A percentile compares a stretch with the other conserved stretches of the same genome.
phyloP scores from a whole-genome alignment of 1,140 invertebrate genomes.

The Drosophila erecta region DNA sequence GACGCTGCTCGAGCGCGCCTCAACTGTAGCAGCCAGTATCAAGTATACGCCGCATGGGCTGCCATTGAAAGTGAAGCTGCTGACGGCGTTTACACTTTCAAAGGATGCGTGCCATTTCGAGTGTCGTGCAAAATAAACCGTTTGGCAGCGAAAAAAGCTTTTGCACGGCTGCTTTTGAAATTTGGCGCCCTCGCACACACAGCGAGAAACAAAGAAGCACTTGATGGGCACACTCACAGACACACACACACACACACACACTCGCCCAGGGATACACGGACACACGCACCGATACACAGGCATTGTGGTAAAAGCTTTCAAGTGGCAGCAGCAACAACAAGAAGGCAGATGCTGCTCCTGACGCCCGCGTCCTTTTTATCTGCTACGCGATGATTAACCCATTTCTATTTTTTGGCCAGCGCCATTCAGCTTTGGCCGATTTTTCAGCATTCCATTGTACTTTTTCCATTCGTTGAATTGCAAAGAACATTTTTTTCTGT shows the following conservation, averaged over 20 bases:
- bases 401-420: constrained; percentile 8
- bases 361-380: constrained; percentile 59
- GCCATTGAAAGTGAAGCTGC: constrained; percentile 55
- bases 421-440: neutral
- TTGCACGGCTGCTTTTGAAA: constrained; percentile 73
- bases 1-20: constrained; percentile 13
- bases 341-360: constrained; percentile 51
- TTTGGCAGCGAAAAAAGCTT: constrained; percentile 57
- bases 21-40: constrained; percentile 20
- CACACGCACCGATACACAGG: constrained; percentile 41
- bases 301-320: constrained; percentile 82
- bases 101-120: constrained; percentile 44
- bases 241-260: constrained; percentile 3
- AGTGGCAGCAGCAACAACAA: constrained; percentile 66
- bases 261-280: neutral
- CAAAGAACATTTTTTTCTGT: too few relatives aligned
- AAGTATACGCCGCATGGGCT: constrained; percentile 36
- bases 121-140: constrained; percentile 73
- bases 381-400: constrained; percentile 35
- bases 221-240: constrained; percentile 53
- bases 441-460: neutral
- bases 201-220: constrained; percentile 74
- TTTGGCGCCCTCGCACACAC: constrained; percentile 67
- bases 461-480: too few relatives aligned
- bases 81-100: constrained; percentile 71